Conservation (phyloP, 2,888 invertebrate species). For the Stegophylla sp. region DNA sequence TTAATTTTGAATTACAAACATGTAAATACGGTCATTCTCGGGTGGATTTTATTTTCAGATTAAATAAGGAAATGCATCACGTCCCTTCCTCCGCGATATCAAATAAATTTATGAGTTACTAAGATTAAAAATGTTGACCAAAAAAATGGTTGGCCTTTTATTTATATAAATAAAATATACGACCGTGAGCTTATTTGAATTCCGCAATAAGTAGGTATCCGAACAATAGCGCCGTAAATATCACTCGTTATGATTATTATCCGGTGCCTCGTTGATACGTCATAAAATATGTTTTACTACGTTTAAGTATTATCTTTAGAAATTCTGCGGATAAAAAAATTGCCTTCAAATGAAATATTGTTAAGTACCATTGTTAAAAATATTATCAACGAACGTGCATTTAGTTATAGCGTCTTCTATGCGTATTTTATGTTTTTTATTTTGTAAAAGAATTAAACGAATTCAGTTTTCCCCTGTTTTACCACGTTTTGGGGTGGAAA, state of each 20-base stretch:
- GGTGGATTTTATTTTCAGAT: constrained; percentile 1
- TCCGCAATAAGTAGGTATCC: not conserved
- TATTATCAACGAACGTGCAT: no score
- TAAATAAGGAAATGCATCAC: not conserved
- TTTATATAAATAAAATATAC: constrained; percentile 33
- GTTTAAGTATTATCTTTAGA: not conserved
- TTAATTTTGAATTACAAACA: constrained; percentile 8
- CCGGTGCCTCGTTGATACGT: not conserved
- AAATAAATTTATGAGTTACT: constrained; percentile 43
- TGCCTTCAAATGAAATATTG: no score
- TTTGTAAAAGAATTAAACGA: no score
- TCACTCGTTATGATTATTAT: constrained; percentile 15
- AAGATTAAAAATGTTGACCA: constrained; percentile 14
- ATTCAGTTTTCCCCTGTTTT: no score
- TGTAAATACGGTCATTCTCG: constrained; percentile 1
- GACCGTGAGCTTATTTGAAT: constrained; percentile 32
- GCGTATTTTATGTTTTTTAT: no score
- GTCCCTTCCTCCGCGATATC: not conserved
- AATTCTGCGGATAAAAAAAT: no score
- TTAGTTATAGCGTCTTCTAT: no score
- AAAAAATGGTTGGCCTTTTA: constrained; percentile 17
- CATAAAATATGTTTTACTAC: not conserved
- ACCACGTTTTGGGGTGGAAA: no score
- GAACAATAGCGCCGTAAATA: not conserved
- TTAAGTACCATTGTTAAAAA: no score